Evolutionary conservation across 2,888 invertebrate genomes (phyloP), one percentile per base, ranked within the genome.

Genomic region (Uropetala carovei): DNA sequence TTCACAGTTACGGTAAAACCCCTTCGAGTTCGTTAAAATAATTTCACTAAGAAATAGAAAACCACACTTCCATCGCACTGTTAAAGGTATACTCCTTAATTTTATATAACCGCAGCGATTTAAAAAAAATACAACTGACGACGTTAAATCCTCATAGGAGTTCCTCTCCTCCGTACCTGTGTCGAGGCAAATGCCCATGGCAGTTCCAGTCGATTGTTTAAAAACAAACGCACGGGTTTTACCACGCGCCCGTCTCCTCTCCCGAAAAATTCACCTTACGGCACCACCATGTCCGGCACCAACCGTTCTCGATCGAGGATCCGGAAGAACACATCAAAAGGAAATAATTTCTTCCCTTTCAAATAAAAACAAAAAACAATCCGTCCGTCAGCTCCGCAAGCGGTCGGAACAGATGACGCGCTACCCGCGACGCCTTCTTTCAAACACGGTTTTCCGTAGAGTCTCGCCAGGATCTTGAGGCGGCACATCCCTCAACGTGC

Each of bases 111-210:
- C 43, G 5, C 43, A 43, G 3, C 1, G 43, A 43, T 43, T 43
- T 5, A 43, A 43, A 43, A 43, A 5, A 43, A 43, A 43, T 43
- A 5, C 3, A 43, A 43, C 43, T 43, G 5, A 43, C 43, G 5
- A 43, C 43, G 5, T 2, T 75, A 75, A 22, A 4, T 14, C 75
- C 75, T 75, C 2, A 18, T 13, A 11, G 22, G n/a, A 75, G 75
- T 22, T 43, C 43, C 43, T 43, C 75, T n/a, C 27, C 30, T 14
- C 94, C 94, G 94, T 93, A 95, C 95, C 95, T 94, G 95, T 95
- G 95, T 95, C 95, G 95, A 95, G 95, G 95, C 95, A 95, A 95
- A 95, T 95, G 95, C 95, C 95, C 95, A 95, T 95, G 95, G 95
- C 92, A 92, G 86, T 43, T 60, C 89, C 89, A 89, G 89, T 89